Evolutionary conservation across 2,888 invertebrate genomes (phyloP), one percentile per base, ranked within the genome.

Genomic region (Ferdinandea cuprea): DNA sequence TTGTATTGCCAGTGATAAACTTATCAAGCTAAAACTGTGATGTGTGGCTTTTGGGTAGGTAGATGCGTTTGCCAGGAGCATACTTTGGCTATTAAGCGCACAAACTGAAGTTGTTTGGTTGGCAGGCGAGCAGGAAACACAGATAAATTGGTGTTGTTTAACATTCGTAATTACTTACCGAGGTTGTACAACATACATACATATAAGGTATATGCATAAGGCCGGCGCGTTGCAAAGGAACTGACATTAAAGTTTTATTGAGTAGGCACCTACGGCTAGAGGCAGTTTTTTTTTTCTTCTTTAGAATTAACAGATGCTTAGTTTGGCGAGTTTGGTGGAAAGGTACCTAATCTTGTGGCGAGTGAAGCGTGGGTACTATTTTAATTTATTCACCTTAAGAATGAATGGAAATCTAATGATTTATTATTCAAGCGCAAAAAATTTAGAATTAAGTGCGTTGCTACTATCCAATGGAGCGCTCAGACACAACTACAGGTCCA

Each of bases 1-100:
- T 37, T 77, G 65, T 65, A 66, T 61, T 71, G 71, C 59, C 44
- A 52, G 71, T 66, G 81, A 77, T 81, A 81, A 81, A 81, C 71
- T 77, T 77, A 81, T 81, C 77, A 72, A 72, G 59, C 77, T 48
- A 25, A 61, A 81, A 65, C 77, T 66, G 58, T 71, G 71, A 42
- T 71, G 71, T 71, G 80, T 63, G 58, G 74, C 54, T 74, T 81
- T 71, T 58, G n/a, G 19, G 46, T 30, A 48, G 44, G 35, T 37
- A 59, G 48, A 71, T 78, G 65, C 63, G 50, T 71, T 71, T 65
- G 50, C 61, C 48, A 61, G 73, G 25, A 66, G 61, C 66, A 61
- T 54, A 59, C 61, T 74, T 76, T 69, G 48, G 69, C 69, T 71
- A 63, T 69, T 63, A 80, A 59, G n/a, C n/a, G n/a, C n/a, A 63